Base-by-base conservation (phyloP, 1,140 invertebrate species). In the Camponotus pennsylvanicus region DNA sequence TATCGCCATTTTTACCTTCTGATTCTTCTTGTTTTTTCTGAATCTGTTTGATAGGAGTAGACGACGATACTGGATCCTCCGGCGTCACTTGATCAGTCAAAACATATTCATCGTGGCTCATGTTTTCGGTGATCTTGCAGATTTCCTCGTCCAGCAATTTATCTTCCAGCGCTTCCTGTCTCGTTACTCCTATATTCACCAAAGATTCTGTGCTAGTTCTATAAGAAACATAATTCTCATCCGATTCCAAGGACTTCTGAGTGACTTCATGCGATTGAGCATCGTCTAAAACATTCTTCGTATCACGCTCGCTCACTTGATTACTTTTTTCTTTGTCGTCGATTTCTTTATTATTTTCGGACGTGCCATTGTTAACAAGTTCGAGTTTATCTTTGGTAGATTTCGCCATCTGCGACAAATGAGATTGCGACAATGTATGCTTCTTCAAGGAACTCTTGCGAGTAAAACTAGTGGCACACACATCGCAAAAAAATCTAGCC, bases 81-180 rank as follows among this genome's bases (percentile, higher is more conserved):
- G 94, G 93, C 83, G 93, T 95, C 0, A 95, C 82, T 37, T 95
- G 94, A 85, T 95, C 94, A 0, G 94, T 95, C 0, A 95, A 75
- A 0, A 95, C 95, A 34, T 95, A 95, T 13, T 95, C 95, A 7
- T 95, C 95, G 21, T 95, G 95, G 0, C 93, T 94, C 95, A 95
- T 95, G 18, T 95, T 95, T 32, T 95, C 94, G 0, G 94, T 95
- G 9, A 95, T 95, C 55, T 95, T 95, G 37, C 94, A 95, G 37
- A 95, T 95, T 59, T 95, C 95, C 37, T 95, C 94, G 32, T 95
- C 94, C 0, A 95, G 73, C 21, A 95, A 88, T 45, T 95, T 92
- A 13, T 95, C 94, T 55, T 95, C 95, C 0, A 94, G 55, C 34
- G 90, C 91, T 18, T 92, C 91, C 11, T 91, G 86, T 2, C 57